These are phyloP conservation scores for Thunnus maccoyii DNA, from an alignment of 2,113 vertebrate species.

Conservation along the genomic window DNA sequence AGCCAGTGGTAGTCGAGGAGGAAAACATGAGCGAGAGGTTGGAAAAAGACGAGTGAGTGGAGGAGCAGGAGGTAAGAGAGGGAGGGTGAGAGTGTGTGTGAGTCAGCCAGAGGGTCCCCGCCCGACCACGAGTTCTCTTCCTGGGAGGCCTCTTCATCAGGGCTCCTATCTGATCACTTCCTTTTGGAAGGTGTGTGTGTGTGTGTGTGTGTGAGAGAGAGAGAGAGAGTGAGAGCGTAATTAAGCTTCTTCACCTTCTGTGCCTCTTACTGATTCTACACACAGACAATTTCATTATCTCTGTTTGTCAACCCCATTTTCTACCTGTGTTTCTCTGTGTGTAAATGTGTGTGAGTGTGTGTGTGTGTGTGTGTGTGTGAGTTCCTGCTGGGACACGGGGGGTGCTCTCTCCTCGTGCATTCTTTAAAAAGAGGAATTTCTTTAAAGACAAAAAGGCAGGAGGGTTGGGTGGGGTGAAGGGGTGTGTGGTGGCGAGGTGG, in stretches of 20 bases:
- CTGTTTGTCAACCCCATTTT: constrained; percentile 51
- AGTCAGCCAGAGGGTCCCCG: constrained; percentile 50
- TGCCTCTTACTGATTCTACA: constrained; percentile 29
- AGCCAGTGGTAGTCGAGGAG: constrained; percentile 54
- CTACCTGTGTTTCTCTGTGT: constrained; percentile 50
- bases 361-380: constrained; percentile 45
- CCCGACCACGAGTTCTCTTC: constrained; percentile 80
- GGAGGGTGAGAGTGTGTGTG: constrained; percentile 22
- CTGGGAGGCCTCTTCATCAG: constrained; percentile 84
- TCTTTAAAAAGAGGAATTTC: constrained; percentile 84
- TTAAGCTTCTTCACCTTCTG: constrained; percentile 47
- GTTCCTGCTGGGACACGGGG: constrained; percentile 61
- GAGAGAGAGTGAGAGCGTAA: constrained; percentile 26
- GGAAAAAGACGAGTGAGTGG: constrained; percentile 65
- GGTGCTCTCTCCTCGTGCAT: constrained; percentile 73
- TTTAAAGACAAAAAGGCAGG: constrained; percentile 84
- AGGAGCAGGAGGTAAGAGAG: constrained; percentile 61
- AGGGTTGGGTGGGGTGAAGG: constrained; percentile 65
- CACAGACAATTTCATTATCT: constrained; percentile 58
- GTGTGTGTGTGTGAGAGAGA: neutral
- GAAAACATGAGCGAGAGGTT: constrained; percentile 73
- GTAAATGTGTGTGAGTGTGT: constrained; percentile 29
- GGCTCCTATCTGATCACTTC: constrained; percentile 84
- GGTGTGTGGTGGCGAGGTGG: constrained; percentile 56
- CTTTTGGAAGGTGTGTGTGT: constrained; percentile 56